phyloP scores from a whole-genome alignment of 2,888 invertebrate species.

The Diplazon laetatorius region DNA sequence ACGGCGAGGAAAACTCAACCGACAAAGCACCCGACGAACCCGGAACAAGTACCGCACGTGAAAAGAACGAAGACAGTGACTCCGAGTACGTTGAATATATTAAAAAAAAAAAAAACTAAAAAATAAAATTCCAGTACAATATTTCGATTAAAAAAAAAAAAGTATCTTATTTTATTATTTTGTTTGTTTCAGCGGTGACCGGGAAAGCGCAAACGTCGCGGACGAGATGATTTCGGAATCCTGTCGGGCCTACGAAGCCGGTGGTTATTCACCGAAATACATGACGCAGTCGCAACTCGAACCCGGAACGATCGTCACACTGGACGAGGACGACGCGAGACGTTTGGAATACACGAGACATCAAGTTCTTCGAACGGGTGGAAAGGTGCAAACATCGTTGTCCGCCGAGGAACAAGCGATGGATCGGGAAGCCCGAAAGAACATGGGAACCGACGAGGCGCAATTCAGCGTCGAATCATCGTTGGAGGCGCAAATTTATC shows the following conservation, averaged over 20 bases:
- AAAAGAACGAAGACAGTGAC: conserved; percentile 80
- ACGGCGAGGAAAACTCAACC: conserved; percentile 74
- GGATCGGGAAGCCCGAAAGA: conserved; percentile 91
- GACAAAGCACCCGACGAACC: conserved; percentile 74
- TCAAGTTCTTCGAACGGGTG: conserved; percentile 86
- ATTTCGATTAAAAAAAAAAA: neutral
- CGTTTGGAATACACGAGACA: conserved; percentile 89
- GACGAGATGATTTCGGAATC: conserved; percentile 84
- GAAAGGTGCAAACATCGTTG: conserved; percentile 84
- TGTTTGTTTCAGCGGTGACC: conserved; percentile 73
- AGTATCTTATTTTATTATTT: conserved; percentile 8
- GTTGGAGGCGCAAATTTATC: conserved; percentile 92
- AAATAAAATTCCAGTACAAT: conserved; percentile 13
- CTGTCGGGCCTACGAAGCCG: conserved; percentile 89
- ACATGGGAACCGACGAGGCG: conserved; percentile 93
- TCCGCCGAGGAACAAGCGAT: conserved; percentile 86
- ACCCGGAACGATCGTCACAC: conserved; percentile 89
- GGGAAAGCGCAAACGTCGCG: conserved; percentile 77
- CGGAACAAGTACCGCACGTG: conserved; percentile 64
- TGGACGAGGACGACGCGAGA: conserved; percentile 90
- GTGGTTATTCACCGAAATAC: conserved; percentile 92
- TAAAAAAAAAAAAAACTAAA: neutral
- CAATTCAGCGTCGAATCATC: conserved; percentile 95
- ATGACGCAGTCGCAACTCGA: conserved; percentile 87
- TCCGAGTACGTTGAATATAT: conserved; percentile 71